Conservation (phyloP, 2,888 invertebrate genomes). For the Platycheirus rosarum region DNA sequence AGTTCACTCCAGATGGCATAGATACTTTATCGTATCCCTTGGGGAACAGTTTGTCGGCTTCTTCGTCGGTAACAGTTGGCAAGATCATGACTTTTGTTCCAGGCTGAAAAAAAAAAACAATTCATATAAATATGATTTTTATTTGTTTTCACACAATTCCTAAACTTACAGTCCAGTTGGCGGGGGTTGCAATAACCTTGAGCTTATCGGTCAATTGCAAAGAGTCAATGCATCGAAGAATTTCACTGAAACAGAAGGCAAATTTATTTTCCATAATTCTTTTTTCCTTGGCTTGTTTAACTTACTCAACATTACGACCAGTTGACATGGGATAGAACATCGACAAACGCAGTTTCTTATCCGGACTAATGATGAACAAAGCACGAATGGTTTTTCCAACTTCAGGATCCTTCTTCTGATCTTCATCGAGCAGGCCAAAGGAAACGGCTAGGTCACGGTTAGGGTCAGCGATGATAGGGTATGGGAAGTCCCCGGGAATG, state of each 20-base stretch:
- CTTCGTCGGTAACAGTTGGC: conserved; percentile 87
- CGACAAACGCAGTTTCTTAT: conserved; percentile 89
- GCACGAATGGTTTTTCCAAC: conserved; percentile 89
- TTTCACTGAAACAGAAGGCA: no score
- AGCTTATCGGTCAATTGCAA: conserved; percentile 89
- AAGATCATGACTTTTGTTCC: conserved; percentile 92
- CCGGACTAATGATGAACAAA: conserved; percentile 91
- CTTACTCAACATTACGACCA: conserved; percentile 93
- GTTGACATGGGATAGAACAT: conserved; percentile 94
- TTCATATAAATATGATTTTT: neutral
- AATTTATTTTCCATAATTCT: no score
- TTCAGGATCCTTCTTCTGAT: conserved; percentile 86
- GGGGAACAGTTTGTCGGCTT: conserved; percentile 87
- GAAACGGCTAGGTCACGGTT: conserved; percentile 87
- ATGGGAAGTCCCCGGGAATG: conserved; percentile 89
- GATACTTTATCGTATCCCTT: conserved; percentile 86
- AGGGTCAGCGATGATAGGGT: conserved; percentile 92
- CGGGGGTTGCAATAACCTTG: conserved; percentile 92
- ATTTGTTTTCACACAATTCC: neutral
- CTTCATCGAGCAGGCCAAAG: conserved; percentile 91
- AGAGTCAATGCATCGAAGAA: conserved; percentile 91
- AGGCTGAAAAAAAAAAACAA: no score
- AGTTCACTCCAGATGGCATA: conserved; percentile 90
- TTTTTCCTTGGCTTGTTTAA: no score
- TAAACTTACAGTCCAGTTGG: conserved; percentile 90